Evolutionary conservation across 2,113 vertebrate genomes (phyloP).

Genomic region (Corythornis vintsioides): DNA sequence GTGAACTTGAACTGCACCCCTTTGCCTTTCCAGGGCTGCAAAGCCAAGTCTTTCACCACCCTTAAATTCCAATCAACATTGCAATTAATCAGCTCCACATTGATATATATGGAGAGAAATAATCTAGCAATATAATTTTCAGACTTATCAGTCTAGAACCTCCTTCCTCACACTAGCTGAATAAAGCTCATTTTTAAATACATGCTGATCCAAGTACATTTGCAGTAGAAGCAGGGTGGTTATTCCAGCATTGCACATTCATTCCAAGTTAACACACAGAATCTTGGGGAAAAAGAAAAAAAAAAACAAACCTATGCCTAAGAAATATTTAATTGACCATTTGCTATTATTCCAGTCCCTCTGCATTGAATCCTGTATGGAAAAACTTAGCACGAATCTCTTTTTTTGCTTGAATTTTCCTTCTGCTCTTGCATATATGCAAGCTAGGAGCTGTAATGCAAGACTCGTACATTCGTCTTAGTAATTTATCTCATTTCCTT

Average conservation of each 20-base stretch:
- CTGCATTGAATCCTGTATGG: slow-evolving; percentile 42
- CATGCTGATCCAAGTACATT: neutral
- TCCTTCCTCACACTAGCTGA: neutral
- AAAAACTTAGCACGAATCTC: neutral
- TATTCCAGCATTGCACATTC: neutral
- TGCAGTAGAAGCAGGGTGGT: neutral
- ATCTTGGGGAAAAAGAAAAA: neutral
- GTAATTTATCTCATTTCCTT: slow-evolving; percentile 70
- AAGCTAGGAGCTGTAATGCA: neutral
- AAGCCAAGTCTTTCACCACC: neutral
- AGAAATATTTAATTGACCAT: slow-evolving; percentile 54
- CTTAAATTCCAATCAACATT: neutral
- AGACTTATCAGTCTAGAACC: neutral
- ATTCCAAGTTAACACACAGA: neutral
- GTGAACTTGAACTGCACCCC: neutral
- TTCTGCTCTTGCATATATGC: slow-evolving; percentile 32
- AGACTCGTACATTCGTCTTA: slow-evolving; percentile 35
- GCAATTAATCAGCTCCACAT: neutral
- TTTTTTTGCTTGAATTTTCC: slow-evolving; percentile 34
- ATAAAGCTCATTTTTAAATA: neutral
- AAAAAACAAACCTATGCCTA: neutral
- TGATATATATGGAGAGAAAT: neutral
- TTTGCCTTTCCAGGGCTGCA: neutral
- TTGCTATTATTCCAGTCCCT: slow-evolving; percentile 31
- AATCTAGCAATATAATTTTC: neutral